Conservation (phyloP, 2,797 vertebrate genomes). For the Ctenopoma kingsleyae region DNA sequence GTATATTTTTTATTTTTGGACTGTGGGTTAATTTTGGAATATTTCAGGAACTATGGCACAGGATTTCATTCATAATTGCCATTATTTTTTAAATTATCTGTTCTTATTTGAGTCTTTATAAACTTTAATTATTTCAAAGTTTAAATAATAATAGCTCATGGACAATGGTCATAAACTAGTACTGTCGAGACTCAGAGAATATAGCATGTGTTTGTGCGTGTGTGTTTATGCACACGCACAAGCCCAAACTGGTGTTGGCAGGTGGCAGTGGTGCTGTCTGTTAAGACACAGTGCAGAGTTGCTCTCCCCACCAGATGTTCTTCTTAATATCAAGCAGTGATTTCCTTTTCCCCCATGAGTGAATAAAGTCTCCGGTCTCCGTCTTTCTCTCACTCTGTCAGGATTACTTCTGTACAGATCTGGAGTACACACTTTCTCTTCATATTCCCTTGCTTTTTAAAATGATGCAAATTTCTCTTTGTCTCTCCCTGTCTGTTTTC, state of each 20-base stretch:
- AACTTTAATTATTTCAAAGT: background rate
- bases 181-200: background rate
- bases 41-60: background rate
- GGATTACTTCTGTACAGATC: constrained; percentile 38
- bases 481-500: background rate
- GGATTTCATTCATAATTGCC: background rate
- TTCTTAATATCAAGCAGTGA: constrained; percentile 48
- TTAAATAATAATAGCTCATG: constrained; percentile 1
- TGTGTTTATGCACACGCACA: constrained; percentile 6
- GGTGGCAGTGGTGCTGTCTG: constrained; percentile 37
- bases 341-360: constrained; percentile 47
- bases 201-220: constrained; percentile 8
- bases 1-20: background rate
- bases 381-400: constrained; percentile 24
- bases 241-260: constrained; percentile 32
- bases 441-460: constrained; percentile 15
- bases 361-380: constrained; percentile 31
- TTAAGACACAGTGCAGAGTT: constrained; percentile 41
- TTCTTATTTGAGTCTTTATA: background rate
- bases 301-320: constrained; percentile 55
- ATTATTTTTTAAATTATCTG: background rate
- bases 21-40: background rate
- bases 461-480: constrained; percentile 27
- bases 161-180: background rate
- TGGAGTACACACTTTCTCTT: constrained; percentile 35